Percentiles rank a stretch among this genome's conserved stretches.
These are phyloP conservation scores for Mantis religiosa DNA, from an alignment of 2,888 invertebrate species.

Conservation along the genomic window DNA sequence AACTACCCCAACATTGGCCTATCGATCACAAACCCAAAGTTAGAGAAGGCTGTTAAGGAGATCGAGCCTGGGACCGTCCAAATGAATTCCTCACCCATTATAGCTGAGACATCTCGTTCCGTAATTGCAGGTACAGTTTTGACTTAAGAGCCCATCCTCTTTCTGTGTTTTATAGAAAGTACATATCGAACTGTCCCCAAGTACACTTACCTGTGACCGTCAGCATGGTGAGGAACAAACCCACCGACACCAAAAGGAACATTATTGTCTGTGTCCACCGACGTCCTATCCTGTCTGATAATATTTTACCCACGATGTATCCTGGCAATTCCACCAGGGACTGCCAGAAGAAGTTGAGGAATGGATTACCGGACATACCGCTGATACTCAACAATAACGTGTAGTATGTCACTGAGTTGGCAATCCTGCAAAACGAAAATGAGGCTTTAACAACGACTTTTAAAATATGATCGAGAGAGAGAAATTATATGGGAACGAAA, in stretches of 20 bases:
- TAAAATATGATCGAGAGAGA: too few species aligned
- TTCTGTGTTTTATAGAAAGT: background rate
- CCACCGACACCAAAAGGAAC: slow-evolving; percentile 44
- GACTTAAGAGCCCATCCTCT: background rate
- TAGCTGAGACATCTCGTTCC: too few species aligned
- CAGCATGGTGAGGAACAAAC: slow-evolving; percentile 44
- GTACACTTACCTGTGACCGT: slow-evolving; percentile 31
- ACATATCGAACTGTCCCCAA: background rate
- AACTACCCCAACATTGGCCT: too few species aligned
- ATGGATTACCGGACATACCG: slow-evolving; percentile 58
- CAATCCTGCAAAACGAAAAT: slow-evolving; percentile 43
- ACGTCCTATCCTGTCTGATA: slow-evolving; percentile 52
- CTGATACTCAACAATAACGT: slow-evolving; percentile 53
- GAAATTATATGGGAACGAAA: too few species aligned
- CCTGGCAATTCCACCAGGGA: slow-evolving; percentile 61
- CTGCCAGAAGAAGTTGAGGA: slow-evolving; percentile 61
- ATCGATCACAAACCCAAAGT: too few species aligned
- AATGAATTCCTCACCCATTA: too few species aligned
- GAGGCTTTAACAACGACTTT: too few species aligned
- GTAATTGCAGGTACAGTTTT: too few species aligned
- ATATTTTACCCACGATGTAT: slow-evolving; percentile 53
- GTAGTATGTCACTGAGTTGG: slow-evolving; percentile 50
- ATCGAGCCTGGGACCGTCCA: too few species aligned
- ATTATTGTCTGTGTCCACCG: slow-evolving; percentile 49
- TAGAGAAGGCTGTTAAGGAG: too few species aligned